phyloP scores from a whole-genome alignment of 2,888 invertebrate species.

The Drosophila mayaguana region DNA sequence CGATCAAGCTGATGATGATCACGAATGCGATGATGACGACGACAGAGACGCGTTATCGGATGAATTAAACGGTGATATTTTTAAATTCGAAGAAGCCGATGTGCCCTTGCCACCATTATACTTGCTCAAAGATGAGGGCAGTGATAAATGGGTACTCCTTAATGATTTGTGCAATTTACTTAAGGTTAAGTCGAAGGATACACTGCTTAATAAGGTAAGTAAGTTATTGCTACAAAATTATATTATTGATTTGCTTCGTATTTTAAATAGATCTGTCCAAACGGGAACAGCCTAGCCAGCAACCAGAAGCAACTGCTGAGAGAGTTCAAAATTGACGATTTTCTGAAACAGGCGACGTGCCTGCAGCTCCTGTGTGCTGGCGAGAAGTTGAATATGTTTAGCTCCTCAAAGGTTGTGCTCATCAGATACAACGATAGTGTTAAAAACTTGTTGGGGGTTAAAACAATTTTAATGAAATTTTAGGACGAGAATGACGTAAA shows the following conservation, averaged over 20 bases:
- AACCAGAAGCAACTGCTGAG: constrained; percentile 85
- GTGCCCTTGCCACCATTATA: constrained; percentile 92
- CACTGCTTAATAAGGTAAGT: constrained; percentile 89
- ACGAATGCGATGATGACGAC: constrained; percentile 43
- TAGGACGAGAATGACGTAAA: constrained; percentile 69
- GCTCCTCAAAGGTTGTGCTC: constrained; percentile 92
- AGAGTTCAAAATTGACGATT: constrained; percentile 92
- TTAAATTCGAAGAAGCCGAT: constrained; percentile 93
- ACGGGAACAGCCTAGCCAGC: constrained; percentile 74
- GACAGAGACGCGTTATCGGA: constrained; percentile 54
- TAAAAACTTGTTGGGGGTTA: constrained; percentile 92
- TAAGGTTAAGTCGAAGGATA: constrained; percentile 93
- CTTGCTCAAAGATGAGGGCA: constrained; percentile 88
- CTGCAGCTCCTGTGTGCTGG: constrained; percentile 92
- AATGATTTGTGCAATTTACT: constrained; percentile 92
- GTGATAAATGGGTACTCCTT: constrained; percentile 92
- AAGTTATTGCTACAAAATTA: not conserved
- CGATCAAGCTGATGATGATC: constrained; percentile 20
- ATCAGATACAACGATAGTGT: constrained; percentile 94
- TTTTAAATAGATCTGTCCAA: constrained; percentile 82
- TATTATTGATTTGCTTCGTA: constrained; percentile 1
- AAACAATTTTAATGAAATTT: constrained; percentile 90
- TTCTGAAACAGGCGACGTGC: constrained; percentile 92
- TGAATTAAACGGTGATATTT: constrained; percentile 86
- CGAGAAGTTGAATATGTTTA: constrained; percentile 90